Evolutionary conservation across 1,140 invertebrate species (phyloP).

Genomic region (Paramacrobiotus metropolitanus): DNA sequence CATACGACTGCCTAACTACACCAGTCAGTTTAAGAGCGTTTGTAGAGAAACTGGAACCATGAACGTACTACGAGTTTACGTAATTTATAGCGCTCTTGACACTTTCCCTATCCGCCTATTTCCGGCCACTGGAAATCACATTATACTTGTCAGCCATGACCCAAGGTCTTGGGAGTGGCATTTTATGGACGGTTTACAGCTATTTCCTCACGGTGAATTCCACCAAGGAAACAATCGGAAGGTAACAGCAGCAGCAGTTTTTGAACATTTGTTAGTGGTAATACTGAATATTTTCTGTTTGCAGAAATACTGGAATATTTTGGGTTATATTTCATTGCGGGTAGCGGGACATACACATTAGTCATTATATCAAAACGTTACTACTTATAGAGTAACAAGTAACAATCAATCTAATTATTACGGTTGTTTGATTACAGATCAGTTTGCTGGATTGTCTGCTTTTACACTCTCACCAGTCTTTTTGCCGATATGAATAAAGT

Average conservation of each 20-base stretch:
- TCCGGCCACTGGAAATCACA: neutral
- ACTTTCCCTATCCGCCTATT: neutral
- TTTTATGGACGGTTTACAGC: neutral
- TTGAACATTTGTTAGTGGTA: too few species aligned
- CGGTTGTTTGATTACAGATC: too few species aligned
- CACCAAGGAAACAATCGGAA: neutral
- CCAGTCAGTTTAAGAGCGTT: too few species aligned
- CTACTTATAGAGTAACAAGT: too few species aligned
- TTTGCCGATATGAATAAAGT: neutral
- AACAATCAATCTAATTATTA: too few species aligned
- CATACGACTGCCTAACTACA: too few species aligned
- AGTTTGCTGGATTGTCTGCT: too few species aligned
- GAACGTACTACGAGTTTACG: too few species aligned
- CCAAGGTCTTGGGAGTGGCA: neutral
- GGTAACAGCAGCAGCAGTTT: neutral
- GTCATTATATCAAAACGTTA: too few species aligned
- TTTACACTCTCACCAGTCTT: neutral
- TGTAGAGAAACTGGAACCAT: too few species aligned
- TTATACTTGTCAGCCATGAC: neutral
- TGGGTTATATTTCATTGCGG: neutral
- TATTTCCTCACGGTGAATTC: neutral
- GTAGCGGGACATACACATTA: too few species aligned
- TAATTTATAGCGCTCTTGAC: neutral
- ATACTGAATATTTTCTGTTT: too few species aligned
- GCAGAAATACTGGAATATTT: neutral